Evolutionary conservation across 2,888 invertebrate species (phyloP).

Genomic region (Agonopterix subpropinquella): DNA sequence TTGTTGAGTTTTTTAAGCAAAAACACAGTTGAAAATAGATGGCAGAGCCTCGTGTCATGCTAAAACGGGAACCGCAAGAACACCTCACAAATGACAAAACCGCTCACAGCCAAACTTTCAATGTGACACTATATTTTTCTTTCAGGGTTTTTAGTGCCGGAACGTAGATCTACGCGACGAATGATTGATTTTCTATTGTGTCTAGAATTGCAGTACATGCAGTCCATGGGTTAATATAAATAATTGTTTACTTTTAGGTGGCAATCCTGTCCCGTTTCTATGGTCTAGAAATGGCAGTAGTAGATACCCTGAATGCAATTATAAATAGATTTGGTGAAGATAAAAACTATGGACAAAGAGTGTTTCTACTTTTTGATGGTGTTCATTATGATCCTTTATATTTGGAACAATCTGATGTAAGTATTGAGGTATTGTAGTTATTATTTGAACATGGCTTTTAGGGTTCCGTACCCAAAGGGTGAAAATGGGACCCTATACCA

Average conservation of each 20-base stretch:
- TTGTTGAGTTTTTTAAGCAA: too few relatives aligned
- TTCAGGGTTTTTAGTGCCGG: neutral
- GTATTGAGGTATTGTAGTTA: conserved; percentile 26
- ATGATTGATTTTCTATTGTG: neutral
- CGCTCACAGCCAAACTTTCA: too few relatives aligned
- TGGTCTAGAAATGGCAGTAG: conserved; percentile 93
- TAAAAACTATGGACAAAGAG: conserved; percentile 86
- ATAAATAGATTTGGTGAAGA: conserved; percentile 97
- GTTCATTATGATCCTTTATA: conserved; percentile 97
- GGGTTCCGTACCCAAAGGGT: too few relatives aligned
- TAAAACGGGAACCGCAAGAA: too few relatives aligned
- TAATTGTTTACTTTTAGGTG: conserved; percentile 52
- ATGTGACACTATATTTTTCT: too few relatives aligned
- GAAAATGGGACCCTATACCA: too few relatives aligned
- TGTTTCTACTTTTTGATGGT: conserved; percentile 94
- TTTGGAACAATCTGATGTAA: conserved; percentile 86
- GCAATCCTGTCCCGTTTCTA: conserved; percentile 91
- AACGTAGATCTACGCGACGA: neutral
- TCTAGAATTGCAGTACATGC: too few relatives aligned
- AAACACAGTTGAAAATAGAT: too few relatives aligned
- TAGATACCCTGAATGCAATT: conserved; percentile 92
- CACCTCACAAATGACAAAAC: too few relatives aligned
- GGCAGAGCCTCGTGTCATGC: too few relatives aligned
- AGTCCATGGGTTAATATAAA: neutral
- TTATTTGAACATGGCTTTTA: too few relatives aligned